phyloP scores from a whole-genome alignment of 2,797 vertebrate species.

The Tinamus major region DNA sequence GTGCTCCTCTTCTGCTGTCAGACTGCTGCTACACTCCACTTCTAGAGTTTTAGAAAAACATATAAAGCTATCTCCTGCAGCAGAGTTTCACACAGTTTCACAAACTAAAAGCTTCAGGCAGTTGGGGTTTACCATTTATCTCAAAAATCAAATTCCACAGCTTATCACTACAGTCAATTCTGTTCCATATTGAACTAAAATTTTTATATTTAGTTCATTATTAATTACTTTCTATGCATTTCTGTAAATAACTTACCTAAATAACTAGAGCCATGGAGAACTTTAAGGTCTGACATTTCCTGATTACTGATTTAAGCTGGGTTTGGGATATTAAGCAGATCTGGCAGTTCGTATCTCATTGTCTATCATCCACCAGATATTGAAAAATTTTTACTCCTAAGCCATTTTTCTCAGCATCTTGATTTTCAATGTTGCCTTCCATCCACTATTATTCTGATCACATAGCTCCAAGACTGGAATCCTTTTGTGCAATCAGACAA shows the following conservation, averaged over 20 bases:
- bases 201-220: not conserved
- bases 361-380: not conserved
- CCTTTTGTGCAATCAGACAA: conserved; percentile 11
- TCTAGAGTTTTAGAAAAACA: not conserved
- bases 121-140: not conserved
- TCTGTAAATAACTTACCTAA: not conserved
- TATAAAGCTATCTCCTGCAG: not conserved
- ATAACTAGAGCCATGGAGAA: not conserved
- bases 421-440: not conserved
- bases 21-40: not conserved
- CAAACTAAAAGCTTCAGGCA: conserved; percentile 15
- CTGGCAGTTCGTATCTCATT: no score
- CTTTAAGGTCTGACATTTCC: not conserved
- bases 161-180: not conserved
- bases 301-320: no score
- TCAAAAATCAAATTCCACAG: not conserved
- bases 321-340: no score
- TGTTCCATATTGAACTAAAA: not conserved
- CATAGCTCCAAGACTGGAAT: not conserved
- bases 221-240: not conserved
- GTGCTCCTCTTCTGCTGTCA: not conserved
- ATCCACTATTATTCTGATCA: not conserved
- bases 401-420: not conserved
- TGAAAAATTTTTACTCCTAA: not conserved
- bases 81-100: not conserved